phyloP scores from a whole-genome alignment of 2,888 invertebrate species.

The Cataglyphis altisquamis region DNA sequence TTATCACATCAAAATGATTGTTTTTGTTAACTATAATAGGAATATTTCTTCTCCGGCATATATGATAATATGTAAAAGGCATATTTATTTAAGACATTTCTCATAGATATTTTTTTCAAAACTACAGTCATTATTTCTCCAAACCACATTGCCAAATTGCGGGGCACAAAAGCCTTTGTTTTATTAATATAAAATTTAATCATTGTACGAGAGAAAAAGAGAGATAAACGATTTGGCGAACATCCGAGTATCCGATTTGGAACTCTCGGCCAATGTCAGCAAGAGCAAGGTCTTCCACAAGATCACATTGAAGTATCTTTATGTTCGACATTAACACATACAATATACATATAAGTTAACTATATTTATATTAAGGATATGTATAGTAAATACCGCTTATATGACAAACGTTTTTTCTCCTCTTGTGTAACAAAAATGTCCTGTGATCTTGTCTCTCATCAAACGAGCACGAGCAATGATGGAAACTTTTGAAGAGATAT shows the following conservation, averaged over 20 bases:
- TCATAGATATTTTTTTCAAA: slow-evolving; percentile 11
- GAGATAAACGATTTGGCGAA: slow-evolving; percentile 74
- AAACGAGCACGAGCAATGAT: no score
- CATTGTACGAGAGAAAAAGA: slow-evolving; percentile 24
- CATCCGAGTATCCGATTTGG: slow-evolving; percentile 72
- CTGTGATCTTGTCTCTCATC: neutral
- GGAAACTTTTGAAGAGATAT: neutral
- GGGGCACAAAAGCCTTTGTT: slow-evolving; percentile 36
- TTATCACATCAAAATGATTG: no score
- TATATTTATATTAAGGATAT: neutral
- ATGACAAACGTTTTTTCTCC: neutral
- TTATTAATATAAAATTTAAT: slow-evolving; percentile 65
- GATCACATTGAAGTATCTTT: slow-evolving; percentile 31
- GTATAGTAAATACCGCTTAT: neutral
- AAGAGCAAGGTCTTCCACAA: slow-evolving; percentile 61
- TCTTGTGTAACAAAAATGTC: neutral
- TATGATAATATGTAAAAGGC: no score
- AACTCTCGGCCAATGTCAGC: slow-evolving; percentile 78
- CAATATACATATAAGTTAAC: neutral
- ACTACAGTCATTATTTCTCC: neutral
- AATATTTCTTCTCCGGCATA: no score
- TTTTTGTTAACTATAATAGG: no score
- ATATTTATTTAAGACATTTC: neutral
- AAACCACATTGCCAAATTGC: neutral
- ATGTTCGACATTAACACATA: neutral